Evolutionary conservation across 2,888 invertebrate species (phyloP), one percentile per base, ranked within the genome.

Genomic region (Clistopyga incitator): DNA sequence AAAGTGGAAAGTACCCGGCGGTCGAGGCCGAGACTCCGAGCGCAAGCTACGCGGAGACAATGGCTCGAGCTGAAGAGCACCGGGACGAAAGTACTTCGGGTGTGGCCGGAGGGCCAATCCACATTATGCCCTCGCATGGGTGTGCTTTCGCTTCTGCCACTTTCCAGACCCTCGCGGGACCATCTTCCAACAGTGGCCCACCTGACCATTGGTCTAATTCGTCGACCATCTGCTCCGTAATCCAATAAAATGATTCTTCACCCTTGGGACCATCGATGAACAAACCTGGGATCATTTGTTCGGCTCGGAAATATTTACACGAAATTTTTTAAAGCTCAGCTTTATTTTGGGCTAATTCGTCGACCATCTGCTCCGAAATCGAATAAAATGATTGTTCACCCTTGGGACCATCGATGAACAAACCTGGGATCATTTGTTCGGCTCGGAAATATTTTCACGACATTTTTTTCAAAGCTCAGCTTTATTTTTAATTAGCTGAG

Each of bases 1-100:
- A 74, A 74, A 74, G 61, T 59, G 47, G 47, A 74, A 74, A 74
- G 59, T 61, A 56, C 71, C 25, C 45, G 8, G 13, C 45, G 59
- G 71, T 59, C 59, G 71, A 72, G 71, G 71, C 25, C 47, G 72
- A 18, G 59, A 56, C 18, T 59, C 25, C 10, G 18, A 52, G 52
- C 47, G 18, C 29, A n/a, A 13, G 59, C 42, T 47, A 47, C 50
- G 47, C 50, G 47, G 18, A 61, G 47, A 74, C 74, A 74, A 74
- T 74, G 47, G 61, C 3, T 20, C 20, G 23, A 13, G 47, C 25
- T 47, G 34, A 47, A 18, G 34, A 8, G 29, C 11, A 59, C 45
- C 72, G 45, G 45, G 45, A 15, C 23, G 18, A 47, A 47, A 54
- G 45, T 38, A 70, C 54, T 70, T 70, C 38, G 54, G 38, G 29